These are phyloP conservation scores for Oriolus oriolus DNA, from an alignment of 2,113 vertebrate species.

Conservation along the genomic window DNA sequence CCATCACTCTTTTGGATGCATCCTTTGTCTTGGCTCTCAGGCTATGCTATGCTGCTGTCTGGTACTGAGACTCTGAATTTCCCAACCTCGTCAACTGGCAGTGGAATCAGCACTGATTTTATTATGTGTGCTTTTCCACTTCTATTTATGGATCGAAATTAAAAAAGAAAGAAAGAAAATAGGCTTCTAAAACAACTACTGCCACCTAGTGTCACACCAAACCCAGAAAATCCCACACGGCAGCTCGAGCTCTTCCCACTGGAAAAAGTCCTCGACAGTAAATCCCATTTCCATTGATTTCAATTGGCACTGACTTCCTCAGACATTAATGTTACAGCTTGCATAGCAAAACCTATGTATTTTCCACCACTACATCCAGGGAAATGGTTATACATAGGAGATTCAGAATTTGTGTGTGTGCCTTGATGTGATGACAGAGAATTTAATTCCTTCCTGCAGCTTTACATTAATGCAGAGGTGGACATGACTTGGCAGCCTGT, in stretches of 20 bases:
- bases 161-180: neutral
- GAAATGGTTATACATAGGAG: neutral
- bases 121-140: neutral
- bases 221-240: neutral
- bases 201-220: constrained; percentile 33
- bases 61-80: neutral
- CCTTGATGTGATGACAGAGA: neutral
- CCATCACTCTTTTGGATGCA: neutral
- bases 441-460: neutral
- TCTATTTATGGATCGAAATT: neutral
- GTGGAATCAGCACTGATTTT: neutral
- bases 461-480: neutral
- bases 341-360: neutral
- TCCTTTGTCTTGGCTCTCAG: neutral
- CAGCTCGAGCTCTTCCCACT: neutral
- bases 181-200: constrained; percentile 18
- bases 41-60: neutral
- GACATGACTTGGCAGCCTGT: neutral
- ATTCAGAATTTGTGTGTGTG: neutral
- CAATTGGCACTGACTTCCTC: neutral
- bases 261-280: neutral
- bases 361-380: neutral
- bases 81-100: neutral
- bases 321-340: neutral
- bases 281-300: constrained; percentile 2